Conservation (phyloP, 2,113 vertebrate genomes). For the Petroica traversi region DNA sequence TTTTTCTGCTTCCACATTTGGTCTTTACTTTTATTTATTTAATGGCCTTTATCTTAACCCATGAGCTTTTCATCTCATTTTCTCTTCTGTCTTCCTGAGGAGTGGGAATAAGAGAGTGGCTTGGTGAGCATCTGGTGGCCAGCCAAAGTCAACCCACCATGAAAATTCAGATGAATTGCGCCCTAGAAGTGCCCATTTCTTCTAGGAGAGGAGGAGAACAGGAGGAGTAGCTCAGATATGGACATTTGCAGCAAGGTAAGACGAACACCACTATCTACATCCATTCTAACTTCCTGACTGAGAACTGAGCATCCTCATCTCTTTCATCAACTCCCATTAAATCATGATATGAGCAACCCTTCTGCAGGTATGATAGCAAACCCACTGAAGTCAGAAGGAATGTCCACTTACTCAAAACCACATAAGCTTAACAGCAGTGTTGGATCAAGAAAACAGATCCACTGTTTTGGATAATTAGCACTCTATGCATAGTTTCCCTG, state of each 20-base stretch:
- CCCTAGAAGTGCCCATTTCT: neutral
- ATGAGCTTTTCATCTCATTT: neutral
- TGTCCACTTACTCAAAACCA: neutral
- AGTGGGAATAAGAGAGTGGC: neutral
- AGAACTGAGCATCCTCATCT: neutral
- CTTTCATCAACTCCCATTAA: neutral
- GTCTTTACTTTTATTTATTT: neutral
- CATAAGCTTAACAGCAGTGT: neutral
- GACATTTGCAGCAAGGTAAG: neutral
- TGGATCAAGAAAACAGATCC: neutral
- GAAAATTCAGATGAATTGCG: neutral
- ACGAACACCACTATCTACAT: neutral
- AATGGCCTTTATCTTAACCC: neutral
- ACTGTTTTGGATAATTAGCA: neutral
- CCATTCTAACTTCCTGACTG: neutral
- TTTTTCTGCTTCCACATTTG: neutral
- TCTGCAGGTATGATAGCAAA: neutral
- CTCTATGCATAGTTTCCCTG: neutral
- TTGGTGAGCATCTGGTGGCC: neutral
- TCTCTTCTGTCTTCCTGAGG: neutral
- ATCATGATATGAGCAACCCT: neutral
- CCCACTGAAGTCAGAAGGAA: neutral
- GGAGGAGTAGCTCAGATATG: neutral
- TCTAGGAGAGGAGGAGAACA: neutral
- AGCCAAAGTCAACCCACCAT: neutral